Conservation (phyloP, 2,888 invertebrate species). For the Neuroscelio doddi region DNA sequence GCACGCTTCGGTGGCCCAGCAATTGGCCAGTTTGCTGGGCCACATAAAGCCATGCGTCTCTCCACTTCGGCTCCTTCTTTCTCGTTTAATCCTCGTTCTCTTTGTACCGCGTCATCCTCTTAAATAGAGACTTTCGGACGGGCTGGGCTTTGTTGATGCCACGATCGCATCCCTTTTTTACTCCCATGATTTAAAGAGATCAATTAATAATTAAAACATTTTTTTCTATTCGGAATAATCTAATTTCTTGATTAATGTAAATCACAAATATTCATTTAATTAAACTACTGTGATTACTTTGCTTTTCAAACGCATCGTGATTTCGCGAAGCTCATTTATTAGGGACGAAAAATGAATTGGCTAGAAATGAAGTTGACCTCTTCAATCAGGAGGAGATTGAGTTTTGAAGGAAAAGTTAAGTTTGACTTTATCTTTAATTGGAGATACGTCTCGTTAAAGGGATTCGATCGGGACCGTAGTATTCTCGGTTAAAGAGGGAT, state of each 20-base stretch:
- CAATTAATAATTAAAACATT: too few species aligned
- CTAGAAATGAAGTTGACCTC: slow-evolving; percentile 35
- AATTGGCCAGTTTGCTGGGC: slow-evolving; percentile 68
- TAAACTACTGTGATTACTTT: too few species aligned
- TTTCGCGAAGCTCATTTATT: too few species aligned
- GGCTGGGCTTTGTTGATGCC: background rate
- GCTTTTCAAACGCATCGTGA: too few species aligned
- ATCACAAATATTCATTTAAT: too few species aligned
- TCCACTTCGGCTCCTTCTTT: slow-evolving; percentile 34
- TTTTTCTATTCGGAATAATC: too few species aligned
- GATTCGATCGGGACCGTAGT: slow-evolving; percentile 30
- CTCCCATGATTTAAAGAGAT: background rate
- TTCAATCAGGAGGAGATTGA: slow-evolving; percentile 38
- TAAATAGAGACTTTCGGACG: slow-evolving; percentile 7
- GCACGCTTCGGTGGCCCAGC: slow-evolving; percentile 64
- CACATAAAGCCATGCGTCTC: slow-evolving; percentile 59
- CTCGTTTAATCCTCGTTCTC: slow-evolving; percentile 46
- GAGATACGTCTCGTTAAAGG: slow-evolving; percentile 33
- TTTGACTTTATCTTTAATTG: slow-evolving; percentile 35
- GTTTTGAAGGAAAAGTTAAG: slow-evolving; percentile 31
- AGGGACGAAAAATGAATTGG: too few species aligned
- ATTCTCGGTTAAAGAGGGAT: background rate
- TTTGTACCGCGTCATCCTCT: slow-evolving; percentile 26
- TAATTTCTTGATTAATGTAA: too few species aligned
- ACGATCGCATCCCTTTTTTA: background rate